phyloP scores from a whole-genome alignment of 1,140 invertebrate genomes.

The Odontomachus brunneus region DNA sequence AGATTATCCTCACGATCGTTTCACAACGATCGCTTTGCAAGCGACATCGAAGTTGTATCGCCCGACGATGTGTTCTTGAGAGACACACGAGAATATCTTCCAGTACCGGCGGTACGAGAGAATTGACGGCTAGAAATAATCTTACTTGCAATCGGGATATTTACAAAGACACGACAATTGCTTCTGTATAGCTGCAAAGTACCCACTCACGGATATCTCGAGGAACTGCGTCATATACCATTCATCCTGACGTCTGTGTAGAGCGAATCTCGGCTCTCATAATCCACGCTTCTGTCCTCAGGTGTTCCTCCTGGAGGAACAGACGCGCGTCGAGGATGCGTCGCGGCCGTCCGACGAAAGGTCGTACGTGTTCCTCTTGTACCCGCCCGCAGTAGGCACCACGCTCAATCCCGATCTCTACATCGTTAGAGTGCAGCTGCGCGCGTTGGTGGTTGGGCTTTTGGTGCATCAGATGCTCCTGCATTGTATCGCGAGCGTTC shows the following conservation, averaged over 20 bases:
- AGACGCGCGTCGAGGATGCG: conserved; percentile 85
- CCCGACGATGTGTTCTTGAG: neutral
- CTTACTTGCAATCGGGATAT: conserved; percentile 33
- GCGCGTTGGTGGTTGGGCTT: conserved; percentile 94
- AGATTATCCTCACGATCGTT: conserved; percentile 38
- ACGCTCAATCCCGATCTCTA: conserved; percentile 92
- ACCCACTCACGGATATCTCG: conserved; percentile 13
- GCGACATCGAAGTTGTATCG: neutral
- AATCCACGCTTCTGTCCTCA: conserved; percentile 75
- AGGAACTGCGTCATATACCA: conserved; percentile 28
- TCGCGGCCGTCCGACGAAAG: conserved; percentile 88
- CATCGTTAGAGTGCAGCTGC: conserved; percentile 93
- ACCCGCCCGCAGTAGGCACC: conserved; percentile 91
- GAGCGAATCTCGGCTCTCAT: neutral
- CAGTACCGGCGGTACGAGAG: neutral
- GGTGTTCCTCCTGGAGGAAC: conserved; percentile 90
- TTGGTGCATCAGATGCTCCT: conserved; percentile 96
- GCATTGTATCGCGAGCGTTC: conserved; percentile 94
- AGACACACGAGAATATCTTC: neutral
- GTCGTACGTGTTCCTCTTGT: conserved; percentile 96
- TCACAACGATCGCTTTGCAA: neutral
- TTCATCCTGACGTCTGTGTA: conserved; percentile 1
- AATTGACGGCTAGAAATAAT: conserved; percentile 39
- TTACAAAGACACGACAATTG: conserved; percentile 1
- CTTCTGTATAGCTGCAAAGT: conserved; percentile 19